Conservation (phyloP, 2,888 invertebrate genomes). For the Anagyrus pseudococci region DNA sequence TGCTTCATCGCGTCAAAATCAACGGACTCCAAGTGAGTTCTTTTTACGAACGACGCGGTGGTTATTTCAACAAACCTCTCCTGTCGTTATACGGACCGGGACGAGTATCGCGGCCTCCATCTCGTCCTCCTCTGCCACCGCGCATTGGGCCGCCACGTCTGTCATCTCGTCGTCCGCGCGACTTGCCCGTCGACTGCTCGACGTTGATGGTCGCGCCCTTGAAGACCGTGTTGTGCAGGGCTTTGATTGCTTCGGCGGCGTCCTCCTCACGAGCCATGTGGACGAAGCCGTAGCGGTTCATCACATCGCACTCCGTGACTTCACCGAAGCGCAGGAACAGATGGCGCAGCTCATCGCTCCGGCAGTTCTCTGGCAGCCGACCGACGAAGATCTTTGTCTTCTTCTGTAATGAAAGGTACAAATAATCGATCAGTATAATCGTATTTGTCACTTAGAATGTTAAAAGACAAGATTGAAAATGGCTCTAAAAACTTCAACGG, state of each 20-base stretch:
- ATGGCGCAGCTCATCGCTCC: constrained; percentile 80
- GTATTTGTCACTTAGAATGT: background rate
- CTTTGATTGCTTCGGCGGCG: constrained; percentile 81
- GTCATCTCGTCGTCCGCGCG: constrained; percentile 68
- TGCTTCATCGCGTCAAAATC: background rate
- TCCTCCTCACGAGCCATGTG: constrained; percentile 86
- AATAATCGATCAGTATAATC: background rate
- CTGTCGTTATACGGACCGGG: constrained; percentile 61
- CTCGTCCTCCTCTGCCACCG: constrained; percentile 64
- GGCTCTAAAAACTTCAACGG: background rate
- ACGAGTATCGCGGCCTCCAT: constrained; percentile 62
- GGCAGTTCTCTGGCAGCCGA: constrained; percentile 84
- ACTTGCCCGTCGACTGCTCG: constrained; percentile 81
- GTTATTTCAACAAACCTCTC: constrained; percentile 52
- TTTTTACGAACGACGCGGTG: constrained; percentile 44
- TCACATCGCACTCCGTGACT: constrained; percentile 93
- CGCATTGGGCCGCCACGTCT: constrained; percentile 65
- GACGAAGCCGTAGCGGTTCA: constrained; percentile 94
- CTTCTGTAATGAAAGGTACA: constrained; percentile 58
- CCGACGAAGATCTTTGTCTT: constrained; percentile 93
- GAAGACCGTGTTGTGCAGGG: constrained; percentile 80
- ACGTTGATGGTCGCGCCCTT: constrained; percentile 86
- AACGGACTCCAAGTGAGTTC: background rate
- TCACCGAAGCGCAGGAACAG: constrained; percentile 86
- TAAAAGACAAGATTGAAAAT: background rate